Conservation (phyloP, 2,888 invertebrate species). For the Spisula subtruncata region DNA sequence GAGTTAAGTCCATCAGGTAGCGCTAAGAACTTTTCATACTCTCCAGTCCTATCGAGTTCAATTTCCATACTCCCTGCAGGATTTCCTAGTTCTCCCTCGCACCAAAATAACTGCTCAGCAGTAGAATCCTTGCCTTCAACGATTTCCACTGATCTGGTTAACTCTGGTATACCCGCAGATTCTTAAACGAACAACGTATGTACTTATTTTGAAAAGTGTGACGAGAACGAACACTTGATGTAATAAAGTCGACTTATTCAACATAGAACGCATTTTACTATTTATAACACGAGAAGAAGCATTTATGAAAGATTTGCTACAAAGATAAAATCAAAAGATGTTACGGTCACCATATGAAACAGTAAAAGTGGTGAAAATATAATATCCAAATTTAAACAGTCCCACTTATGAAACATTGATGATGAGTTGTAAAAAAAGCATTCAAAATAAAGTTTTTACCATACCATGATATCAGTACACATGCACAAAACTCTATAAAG, state of each 20-base stretch:
- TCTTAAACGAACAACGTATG: slow-evolving; percentile 10
- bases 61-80: slow-evolving; percentile 31
- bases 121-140: slow-evolving; percentile 29
- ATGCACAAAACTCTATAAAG: too few relatives aligned
- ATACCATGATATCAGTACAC: too few relatives aligned
- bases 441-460: too few relatives aligned
- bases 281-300: too few relatives aligned
- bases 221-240: background rate
- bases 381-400: too few relatives aligned
- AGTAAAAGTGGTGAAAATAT: too few relatives aligned
- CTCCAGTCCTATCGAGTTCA: slow-evolving; percentile 26
- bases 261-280: too few relatives aligned
- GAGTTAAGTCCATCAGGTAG: background rate
- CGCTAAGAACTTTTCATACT: slow-evolving; percentile 26
- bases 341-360: too few relatives aligned
- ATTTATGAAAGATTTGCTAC: too few relatives aligned
- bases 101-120: slow-evolving; percentile 9
- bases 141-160: slow-evolving; percentile 30
- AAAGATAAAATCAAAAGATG: too few relatives aligned
- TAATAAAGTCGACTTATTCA: background rate
- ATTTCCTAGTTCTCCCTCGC: slow-evolving; percentile 28
- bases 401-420: too few relatives aligned
- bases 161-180: background rate
- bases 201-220: background rate
- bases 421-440: too few relatives aligned